A percentile compares a stretch with the other conserved stretches of the same genome.
phyloP scores from a whole-genome alignment of 2,113 vertebrate species.

The Varanus salvator region DNA sequence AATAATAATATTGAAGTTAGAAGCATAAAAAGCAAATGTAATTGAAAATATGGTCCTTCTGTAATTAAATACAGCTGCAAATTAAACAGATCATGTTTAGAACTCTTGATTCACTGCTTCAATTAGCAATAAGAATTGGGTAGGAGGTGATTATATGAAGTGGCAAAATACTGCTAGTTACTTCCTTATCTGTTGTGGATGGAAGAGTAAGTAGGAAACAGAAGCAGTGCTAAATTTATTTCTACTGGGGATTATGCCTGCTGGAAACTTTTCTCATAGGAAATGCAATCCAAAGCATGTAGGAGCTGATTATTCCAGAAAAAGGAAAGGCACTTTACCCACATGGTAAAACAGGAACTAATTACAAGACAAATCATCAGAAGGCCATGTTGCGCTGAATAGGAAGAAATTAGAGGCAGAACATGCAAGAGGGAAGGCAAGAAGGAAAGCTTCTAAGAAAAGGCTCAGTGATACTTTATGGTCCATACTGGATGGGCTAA shows the following conservation, averaged over 20 bases:
- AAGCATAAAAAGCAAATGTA: neutral
- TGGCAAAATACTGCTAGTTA: constrained; percentile 1
- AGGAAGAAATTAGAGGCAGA: too few relatives aligned
- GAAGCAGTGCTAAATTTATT: neutral
- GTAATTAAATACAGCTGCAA: constrained; percentile 24
- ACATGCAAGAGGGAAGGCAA: too few relatives aligned
- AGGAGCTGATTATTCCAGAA: neutral
- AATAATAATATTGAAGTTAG: neutral
- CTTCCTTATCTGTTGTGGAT: neutral
- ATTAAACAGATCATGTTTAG: constrained; percentile 12
- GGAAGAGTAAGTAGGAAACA: neutral
- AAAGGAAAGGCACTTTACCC: neutral
- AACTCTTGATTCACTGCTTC: constrained; percentile 2
- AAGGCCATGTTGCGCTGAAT: too few relatives aligned
- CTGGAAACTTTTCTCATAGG: neutral
- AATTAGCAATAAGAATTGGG: neutral
- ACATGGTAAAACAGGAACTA: too few relatives aligned
- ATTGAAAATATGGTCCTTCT: constrained; percentile 8
- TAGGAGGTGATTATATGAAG: constrained; percentile 8
- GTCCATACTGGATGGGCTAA: too few relatives aligned
- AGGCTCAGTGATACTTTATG: too few relatives aligned
- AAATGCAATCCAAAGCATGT: neutral
- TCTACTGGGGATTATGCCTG: neutral
- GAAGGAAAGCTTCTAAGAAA: too few relatives aligned
- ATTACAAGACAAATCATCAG: too few relatives aligned